Percentiles rank a stretch among this genome's conserved stretches.
Conservation (phyloP, 2,888 invertebrate genomes). For the Nomada hirtipes region DNA sequence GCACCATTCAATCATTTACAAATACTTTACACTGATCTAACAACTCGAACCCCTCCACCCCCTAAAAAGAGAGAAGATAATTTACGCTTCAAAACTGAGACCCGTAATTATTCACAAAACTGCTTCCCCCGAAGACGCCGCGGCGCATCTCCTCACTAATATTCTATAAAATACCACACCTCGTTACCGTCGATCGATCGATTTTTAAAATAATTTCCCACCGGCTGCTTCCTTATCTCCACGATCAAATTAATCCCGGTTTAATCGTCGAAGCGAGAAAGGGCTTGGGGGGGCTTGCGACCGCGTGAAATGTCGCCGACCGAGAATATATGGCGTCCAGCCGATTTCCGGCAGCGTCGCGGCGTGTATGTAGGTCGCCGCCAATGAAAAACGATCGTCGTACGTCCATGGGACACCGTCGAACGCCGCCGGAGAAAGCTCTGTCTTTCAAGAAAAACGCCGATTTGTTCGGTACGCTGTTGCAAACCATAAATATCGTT, state of each 20-base stretch:
- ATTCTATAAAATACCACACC: background rate
- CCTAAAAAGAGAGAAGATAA: too few species aligned
- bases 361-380: conserved; percentile 41
- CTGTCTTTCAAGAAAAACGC: conserved; percentile 27
- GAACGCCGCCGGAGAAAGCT: conserved; percentile 41
- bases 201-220: conserved; percentile 38
- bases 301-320: conserved; percentile 21
- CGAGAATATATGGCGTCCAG: conserved; percentile 25
- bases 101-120: too few species aligned
- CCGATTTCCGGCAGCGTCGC: conserved; percentile 45
- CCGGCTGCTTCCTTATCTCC: conserved; percentile 25
- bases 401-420: conserved; percentile 30
- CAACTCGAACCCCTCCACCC: too few species aligned
- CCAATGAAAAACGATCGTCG: conserved; percentile 42
- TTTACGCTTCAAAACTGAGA: too few species aligned
- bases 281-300: background rate
- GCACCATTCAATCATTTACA: too few species aligned
- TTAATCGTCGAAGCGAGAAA: conserved; percentile 12
- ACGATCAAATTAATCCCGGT: conserved; percentile 30
- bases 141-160: too few species aligned
- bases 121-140: too few species aligned
- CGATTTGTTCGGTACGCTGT: conserved; percentile 26
- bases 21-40: too few species aligned
- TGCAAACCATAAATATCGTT: conserved; percentile 33
- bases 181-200: background rate